Percentiles rank a stretch among this genome's conserved stretches.
phyloP scores from a whole-genome alignment of 2,888 invertebrate genomes.

The Ochropleura plecta region DNA sequence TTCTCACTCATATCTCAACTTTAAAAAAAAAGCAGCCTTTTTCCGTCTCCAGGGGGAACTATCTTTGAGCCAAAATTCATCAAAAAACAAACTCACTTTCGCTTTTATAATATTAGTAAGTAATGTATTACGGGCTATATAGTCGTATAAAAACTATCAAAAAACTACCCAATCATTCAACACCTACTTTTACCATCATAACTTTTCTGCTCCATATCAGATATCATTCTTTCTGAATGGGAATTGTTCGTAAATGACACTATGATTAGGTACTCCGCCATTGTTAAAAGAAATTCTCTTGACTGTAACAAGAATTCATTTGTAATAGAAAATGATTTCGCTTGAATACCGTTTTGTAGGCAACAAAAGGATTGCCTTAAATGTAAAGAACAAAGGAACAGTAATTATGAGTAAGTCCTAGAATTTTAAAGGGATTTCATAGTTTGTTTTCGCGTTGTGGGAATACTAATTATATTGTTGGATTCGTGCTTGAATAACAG shows the following conservation, averaged over 20 bases:
- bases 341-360: constrained; percentile 56
- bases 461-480: constrained; percentile 6
- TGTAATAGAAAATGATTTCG: constrained; percentile 60
- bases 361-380: constrained; percentile 46
- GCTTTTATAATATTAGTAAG: too few relatives aligned
- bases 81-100: too few relatives aligned
- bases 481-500: background rate
- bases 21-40: too few relatives aligned
- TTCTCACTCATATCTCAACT: too few relatives aligned
- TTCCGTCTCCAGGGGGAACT: too few relatives aligned
- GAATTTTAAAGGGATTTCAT: constrained; percentile 22
- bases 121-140: too few relatives aligned
- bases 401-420: constrained; percentile 53
- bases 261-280: constrained; percentile 70
- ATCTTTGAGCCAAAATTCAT: too few relatives aligned
- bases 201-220: constrained; percentile 44
- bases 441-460: constrained; percentile 30
- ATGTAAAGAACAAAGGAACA: constrained; percentile 47
- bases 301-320: constrained; percentile 67
- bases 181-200: constrained; percentile 6
- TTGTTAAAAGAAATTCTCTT: constrained; percentile 64
- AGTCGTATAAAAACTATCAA: too few relatives aligned
- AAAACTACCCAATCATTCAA: too few relatives aligned
- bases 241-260: constrained; percentile 71
- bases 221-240: constrained; percentile 60